Base-by-base conservation (phyloP, 2,113 vertebrate genomes). In the Ceratotherium simum region DNA sequence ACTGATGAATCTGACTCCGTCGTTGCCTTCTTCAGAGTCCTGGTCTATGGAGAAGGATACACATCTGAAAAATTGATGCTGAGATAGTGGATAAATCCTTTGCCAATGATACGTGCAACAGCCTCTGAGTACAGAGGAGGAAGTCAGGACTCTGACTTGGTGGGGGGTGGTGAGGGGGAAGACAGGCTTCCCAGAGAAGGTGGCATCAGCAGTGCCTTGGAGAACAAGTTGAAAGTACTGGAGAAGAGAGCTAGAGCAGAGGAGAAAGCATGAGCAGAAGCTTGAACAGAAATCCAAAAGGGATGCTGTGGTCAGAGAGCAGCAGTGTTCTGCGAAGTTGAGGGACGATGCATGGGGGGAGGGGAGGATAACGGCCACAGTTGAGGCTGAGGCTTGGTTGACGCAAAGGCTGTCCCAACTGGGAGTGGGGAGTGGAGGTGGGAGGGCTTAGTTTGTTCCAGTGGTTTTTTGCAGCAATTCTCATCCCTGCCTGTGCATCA, bases 341-440 rank as follows among this genome's bases (percentile, higher is more conserved):
- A 69, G n/a, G 69, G 27, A 76, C 14, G 10, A 69, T 27, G n/a
- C 1, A 0, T 20, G 42, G 6, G 5, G 6, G 9, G 2, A 9
- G 51, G 9, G 5, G 12, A 27, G 54, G n/a, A 65, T 56, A 20
- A 65, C 65, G 36, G 13, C 18, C 16, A 62, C 33, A 56, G 29
- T 7, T 33, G 56, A 72, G 48, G 56, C 54, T n/a, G 27, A 75
- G 33, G 27, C 42, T 83, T 91, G 75, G 58, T n/a, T 8, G 8
- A 54, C 29, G 48, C 56, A 82, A 64, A 75, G 1, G 9, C 12
- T 51, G 25, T 56, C 42, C 33, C 42, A 76, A 0, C 14, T 62
- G 3, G 60, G 42, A 27, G 76, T 12, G 3, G 46, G 29, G 14
- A 16, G 51, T 62, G 3, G 60, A 36, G 27, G 76, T 12, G 3